These are phyloP conservation scores for Amia ocellicauda DNA, from an alignment of 2,113 vertebrate species.

Conservation along the genomic window DNA sequence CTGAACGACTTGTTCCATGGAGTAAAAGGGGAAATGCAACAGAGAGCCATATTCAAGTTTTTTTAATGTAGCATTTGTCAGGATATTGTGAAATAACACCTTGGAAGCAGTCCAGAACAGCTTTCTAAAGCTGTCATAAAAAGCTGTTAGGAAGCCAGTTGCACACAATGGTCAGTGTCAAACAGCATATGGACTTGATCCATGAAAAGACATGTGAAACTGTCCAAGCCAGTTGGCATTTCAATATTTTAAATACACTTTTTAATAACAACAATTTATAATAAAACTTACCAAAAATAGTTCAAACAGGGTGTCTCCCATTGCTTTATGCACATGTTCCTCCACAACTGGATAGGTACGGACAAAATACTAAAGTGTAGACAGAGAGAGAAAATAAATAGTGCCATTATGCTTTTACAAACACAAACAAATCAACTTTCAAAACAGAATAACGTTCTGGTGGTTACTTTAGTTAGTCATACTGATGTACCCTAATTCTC, in stretches of 20 bases:
- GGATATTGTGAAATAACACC: too few relatives aligned
- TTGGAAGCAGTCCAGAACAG: neutral
- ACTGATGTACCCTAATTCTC: too few relatives aligned
- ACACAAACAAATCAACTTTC: too few relatives aligned
- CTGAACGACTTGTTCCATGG: too few relatives aligned
- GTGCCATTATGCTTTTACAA: neutral
- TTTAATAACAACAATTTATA: neutral
- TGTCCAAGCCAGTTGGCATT: neutral
- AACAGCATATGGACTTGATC: neutral
- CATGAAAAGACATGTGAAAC: neutral
- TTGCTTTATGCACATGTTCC: constrained; percentile 47
- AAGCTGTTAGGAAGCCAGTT: neutral
- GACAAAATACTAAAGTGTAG: constrained; percentile 66
- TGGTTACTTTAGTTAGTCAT: too few relatives aligned
- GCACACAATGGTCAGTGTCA: neutral
- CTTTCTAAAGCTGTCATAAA: neutral
- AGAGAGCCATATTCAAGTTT: too few relatives aligned
- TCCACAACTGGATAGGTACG: constrained; percentile 56
- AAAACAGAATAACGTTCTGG: too few relatives aligned
- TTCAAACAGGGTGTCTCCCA: constrained; percentile 68
- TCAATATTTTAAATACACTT: neutral
- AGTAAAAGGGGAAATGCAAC: too few relatives aligned
- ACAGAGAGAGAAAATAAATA: constrained; percentile 11
- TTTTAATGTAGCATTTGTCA: too few relatives aligned
- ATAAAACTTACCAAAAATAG: constrained; percentile 66